These are phyloP conservation scores for Drosophila orena DNA, from an alignment of 1,140 invertebrate species.

Conservation along the genomic window DNA sequence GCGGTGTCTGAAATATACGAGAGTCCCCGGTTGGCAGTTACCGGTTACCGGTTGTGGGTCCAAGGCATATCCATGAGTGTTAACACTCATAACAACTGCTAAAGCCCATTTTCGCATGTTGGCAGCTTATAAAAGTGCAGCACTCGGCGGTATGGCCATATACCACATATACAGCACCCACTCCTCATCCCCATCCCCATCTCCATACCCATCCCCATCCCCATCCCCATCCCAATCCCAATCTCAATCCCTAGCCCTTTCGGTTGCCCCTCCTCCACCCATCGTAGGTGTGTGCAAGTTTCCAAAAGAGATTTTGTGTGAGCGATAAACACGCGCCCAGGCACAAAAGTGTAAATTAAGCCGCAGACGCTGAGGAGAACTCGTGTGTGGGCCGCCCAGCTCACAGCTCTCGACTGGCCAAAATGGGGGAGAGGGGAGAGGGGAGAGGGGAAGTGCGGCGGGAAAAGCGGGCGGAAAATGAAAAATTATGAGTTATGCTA, in stretches of 20 bases:
- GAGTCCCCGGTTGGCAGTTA: slow-evolving; percentile 41
- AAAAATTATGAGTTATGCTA: slow-evolving; percentile 80
- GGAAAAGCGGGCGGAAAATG: slow-evolving; percentile 40
- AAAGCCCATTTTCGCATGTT: slow-evolving; percentile 84
- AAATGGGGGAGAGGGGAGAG: not conserved
- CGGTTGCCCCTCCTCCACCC: not conserved
- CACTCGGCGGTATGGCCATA: slow-evolving; percentile 54
- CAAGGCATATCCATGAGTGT: slow-evolving; percentile 76
- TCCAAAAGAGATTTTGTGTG: slow-evolving; percentile 73
- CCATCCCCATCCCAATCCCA: not conserved
- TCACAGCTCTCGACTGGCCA: slow-evolving; percentile 2
- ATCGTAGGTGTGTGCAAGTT: slow-evolving; percentile 59
- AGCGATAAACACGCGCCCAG: slow-evolving; percentile 79
- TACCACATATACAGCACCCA: slow-evolving; percentile 47
- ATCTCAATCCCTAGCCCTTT: too few relatives aligned
- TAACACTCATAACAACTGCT: slow-evolving; percentile 83
- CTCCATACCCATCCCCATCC: not conserved
- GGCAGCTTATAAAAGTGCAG: slow-evolving; percentile 81
- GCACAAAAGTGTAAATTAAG: slow-evolving; percentile 83
- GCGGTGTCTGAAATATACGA: slow-evolving; percentile 29
- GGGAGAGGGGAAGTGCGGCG: slow-evolving; percentile 2
- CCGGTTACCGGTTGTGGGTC: slow-evolving; percentile 40
- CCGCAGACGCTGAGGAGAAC: slow-evolving; percentile 59
- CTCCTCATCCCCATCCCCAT: slow-evolving; percentile 1
- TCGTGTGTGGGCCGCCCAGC: slow-evolving; percentile 68